Evolutionary conservation across 2,888 invertebrate species (phyloP).

Genomic region (Bruchidius siliquastri): DNA sequence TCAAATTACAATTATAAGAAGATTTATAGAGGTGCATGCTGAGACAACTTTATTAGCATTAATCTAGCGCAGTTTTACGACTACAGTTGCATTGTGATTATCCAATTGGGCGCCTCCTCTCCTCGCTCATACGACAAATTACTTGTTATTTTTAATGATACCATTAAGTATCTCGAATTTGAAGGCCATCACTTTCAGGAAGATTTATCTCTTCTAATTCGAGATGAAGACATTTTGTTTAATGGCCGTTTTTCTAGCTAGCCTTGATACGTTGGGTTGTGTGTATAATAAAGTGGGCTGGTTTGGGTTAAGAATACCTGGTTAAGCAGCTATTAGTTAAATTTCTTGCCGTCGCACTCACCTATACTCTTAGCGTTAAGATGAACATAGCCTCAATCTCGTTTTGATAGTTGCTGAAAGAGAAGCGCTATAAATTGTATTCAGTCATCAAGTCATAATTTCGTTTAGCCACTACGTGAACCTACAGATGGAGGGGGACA

Average conservation of each 20-base stretch:
- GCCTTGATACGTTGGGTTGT: too few species aligned
- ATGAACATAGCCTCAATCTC: too few species aligned
- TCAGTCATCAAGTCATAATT: too few species aligned
- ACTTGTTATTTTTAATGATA: neutral
- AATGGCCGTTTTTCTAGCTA: neutral
- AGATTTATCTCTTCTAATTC: neutral
- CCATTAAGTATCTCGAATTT: neutral
- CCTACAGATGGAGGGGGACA: too few species aligned
- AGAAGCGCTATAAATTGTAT: too few species aligned
- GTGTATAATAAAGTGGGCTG: too few species aligned
- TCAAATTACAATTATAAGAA: neutral
- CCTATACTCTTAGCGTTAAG: too few species aligned
- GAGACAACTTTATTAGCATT: neutral
- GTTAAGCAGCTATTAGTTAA: too few species aligned
- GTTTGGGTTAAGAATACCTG: too few species aligned
- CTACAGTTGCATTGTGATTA: neutral
- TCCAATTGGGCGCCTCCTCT: neutral
- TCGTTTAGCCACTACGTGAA: too few species aligned
- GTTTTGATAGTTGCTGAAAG: too few species aligned
- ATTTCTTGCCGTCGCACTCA: too few species aligned
- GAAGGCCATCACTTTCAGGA: neutral
- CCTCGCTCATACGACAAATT: neutral
- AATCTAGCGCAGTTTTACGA: neutral
- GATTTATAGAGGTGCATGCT: neutral
- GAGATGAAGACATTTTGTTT: neutral